Evolutionary conservation across 2,113 vertebrate species (phyloP), one percentile per base, ranked within the genome.

Genomic region (Brachypteracias leptosomus): DNA sequence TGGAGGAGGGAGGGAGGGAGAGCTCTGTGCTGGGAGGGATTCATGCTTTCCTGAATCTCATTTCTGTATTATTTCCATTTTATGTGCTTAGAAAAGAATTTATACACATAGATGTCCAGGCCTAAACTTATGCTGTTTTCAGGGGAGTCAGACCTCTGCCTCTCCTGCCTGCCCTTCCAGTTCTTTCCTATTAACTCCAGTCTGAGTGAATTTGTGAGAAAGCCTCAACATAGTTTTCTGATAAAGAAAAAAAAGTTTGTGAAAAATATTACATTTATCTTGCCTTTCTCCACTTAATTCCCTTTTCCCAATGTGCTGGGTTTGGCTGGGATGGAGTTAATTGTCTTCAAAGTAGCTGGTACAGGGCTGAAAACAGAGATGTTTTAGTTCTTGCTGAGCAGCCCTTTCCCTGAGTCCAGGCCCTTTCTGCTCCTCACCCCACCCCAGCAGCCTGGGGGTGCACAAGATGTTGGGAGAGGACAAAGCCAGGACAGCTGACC

Each of bases 11-110:
- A 94, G 78, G 44, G 24, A 74, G 38, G 12, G 31, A 31, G 35
- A 82, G 67, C 55, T 55, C 63, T 71, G 44, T 22, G 26, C 29
- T n/a, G 47, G 1, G 31, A 75, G 44, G 55, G 42, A 74, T 31
- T 89, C 55, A 1, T 47, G 40, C 68, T 81, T 83, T 71, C 75
- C 73, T 59, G 2, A 40, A 82, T 65, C 89, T 85, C 21, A 58
- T 78, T 95, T 85, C 84, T 82, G 65, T 65, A 85, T 63, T 87
- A 78, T 65, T 94, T 61, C 73, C 81, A 17, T 55, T 92, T 89
- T 54, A 75, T 19, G 8, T 75, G 52, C 75, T 95, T 82, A 75
- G 68, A 84, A 81, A 95, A 94, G n/a, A 61, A 88, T 82, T 85
- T 62, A 66, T 65, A 82, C 70, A 57, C 10, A 25, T 9, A 84